Evolutionary conservation across 2,888 invertebrate species (phyloP).

Genomic region (Acronicta aceris): DNA sequence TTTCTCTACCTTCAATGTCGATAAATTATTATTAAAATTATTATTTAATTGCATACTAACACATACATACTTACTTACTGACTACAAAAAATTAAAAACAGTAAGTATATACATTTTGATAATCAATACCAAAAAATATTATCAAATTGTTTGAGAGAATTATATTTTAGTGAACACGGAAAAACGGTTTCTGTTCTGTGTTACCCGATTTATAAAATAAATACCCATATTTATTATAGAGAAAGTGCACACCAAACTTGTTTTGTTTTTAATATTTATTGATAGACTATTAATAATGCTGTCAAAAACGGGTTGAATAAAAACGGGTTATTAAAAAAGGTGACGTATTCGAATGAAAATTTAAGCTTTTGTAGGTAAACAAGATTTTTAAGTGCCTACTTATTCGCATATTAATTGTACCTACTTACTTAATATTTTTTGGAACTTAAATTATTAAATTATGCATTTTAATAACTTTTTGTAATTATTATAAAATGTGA

Average conservation of each 20-base stretch:
- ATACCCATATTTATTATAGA: slow-evolving; percentile 11
- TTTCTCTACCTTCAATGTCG: too few species aligned
- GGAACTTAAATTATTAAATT: not conserved
- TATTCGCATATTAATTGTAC: not conserved
- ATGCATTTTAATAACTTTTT: not conserved
- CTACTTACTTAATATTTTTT: slow-evolving; percentile 7
- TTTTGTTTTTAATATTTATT: slow-evolving; percentile 16
- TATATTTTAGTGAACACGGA: not conserved
- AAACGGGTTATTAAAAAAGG: slow-evolving; percentile 8
- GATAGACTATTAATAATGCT: slow-evolving; percentile 21
- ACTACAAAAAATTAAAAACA: too few species aligned
- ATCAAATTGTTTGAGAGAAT: too few species aligned
- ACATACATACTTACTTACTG: too few species aligned
- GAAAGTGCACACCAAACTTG: slow-evolving; percentile 32
- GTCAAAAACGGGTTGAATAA: slow-evolving; percentile 30
- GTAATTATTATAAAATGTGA: too few species aligned
- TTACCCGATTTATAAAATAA: slow-evolving; percentile 5
- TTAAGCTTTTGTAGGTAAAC: slow-evolving; percentile 8
- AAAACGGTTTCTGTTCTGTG: not conserved
- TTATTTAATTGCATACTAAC: too few species aligned
- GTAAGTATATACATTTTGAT: too few species aligned
- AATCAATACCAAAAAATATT: too few species aligned
- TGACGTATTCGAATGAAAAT: slow-evolving; percentile 21
- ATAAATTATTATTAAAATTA: too few species aligned
- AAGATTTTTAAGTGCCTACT: slow-evolving; percentile 11